Evolutionary conservation across 1,140 invertebrate species (phyloP), one percentile per base, ranked within the genome.

Genomic region (Lucilia cuprina): DNA sequence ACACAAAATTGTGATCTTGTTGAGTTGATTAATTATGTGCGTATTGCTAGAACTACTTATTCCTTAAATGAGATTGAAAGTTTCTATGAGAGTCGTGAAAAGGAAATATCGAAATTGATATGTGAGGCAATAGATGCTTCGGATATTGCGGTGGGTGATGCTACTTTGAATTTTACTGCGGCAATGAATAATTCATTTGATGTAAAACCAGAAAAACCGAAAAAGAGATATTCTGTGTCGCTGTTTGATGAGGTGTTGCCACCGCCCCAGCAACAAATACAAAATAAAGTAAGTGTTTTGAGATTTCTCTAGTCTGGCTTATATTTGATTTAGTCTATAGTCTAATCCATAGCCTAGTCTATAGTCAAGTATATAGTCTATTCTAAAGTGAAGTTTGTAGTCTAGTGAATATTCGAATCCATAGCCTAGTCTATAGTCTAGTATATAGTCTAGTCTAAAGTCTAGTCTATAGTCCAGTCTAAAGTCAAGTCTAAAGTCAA

Each of bases 241-340:
- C 86, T 91, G 84, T 91, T 91, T 70, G 90, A 91, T 80, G 87
- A 90, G 17, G 85, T 90, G 3, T 87, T 88, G 41, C 86, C 90
- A 17, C 83, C 85, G 55, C 86, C 84, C 1, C 83, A 86, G 9
- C 84, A 87, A 8, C 85, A 87, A 49, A 35, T 49, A 19, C 86
- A 88, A 74, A 74, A 82, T 2, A 89, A 89, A 83, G 89, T 88
- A 84, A 55, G 83, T 78, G 9, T n/a, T n/a, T 50, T n/a, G 9
- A 34, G 9, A 34, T 25, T n/a, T 55, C 25, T 30, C 1, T 55
- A 35, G 25, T 74, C 60, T 2, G 1, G 49, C 5, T 5, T 49
- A 12, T 49, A 49, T n/a, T n/a, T n/a, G n/a, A 12, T 49, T 5
- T 49, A 35, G n/a, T 82, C 41, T 30, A 30, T 30, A 30, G 25